phyloP scores from a whole-genome alignment of 2,797 vertebrate genomes.

The Knipowitschia caucasica region DNA sequence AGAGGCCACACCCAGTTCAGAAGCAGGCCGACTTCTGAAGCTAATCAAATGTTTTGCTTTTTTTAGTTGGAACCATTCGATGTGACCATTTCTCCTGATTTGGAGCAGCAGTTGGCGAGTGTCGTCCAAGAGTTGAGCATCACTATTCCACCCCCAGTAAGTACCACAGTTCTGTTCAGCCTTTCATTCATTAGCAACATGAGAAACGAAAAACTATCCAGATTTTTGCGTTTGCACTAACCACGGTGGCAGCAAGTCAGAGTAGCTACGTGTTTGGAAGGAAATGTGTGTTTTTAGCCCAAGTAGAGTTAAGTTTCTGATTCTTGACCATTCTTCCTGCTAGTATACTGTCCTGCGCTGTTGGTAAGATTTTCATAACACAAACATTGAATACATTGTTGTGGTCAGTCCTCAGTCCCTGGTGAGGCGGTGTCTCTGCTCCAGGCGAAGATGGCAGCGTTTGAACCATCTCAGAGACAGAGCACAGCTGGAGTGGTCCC shows the following conservation, averaged over 20 bases:
- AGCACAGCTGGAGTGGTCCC: slow-evolving; percentile 84
- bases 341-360: too few relatives aligned
- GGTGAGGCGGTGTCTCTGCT: slow-evolving; percentile 76
- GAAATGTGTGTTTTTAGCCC: too few relatives aligned
- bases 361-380: too few relatives aligned
- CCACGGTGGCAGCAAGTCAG: too few relatives aligned
- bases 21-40: neutral
- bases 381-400: neutral
- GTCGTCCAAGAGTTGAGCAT: slow-evolving; percentile 81
- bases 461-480: slow-evolving; percentile 90
- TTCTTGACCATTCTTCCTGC: too few relatives aligned
- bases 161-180: slow-evolving; percentile 19
- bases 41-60: neutral
- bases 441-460: slow-evolving; percentile 86
- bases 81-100: slow-evolving; percentile 77
- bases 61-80: slow-evolving; percentile 84
- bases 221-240: too few relatives aligned
- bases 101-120: slow-evolving; percentile 77
- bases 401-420: slow-evolving; percentile 76
- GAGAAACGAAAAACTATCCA: too few relatives aligned
- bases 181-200: neutral
- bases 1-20: neutral
- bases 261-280: too few relatives aligned
- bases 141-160: slow-evolving; percentile 69
- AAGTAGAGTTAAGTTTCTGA: too few relatives aligned